A percentile compares a stretch with the other conserved stretches of the same genome.
Evolutionary conservation across 2,797 vertebrate species (phyloP).

Genomic region (Peromyscus melanophrys): DNA sequence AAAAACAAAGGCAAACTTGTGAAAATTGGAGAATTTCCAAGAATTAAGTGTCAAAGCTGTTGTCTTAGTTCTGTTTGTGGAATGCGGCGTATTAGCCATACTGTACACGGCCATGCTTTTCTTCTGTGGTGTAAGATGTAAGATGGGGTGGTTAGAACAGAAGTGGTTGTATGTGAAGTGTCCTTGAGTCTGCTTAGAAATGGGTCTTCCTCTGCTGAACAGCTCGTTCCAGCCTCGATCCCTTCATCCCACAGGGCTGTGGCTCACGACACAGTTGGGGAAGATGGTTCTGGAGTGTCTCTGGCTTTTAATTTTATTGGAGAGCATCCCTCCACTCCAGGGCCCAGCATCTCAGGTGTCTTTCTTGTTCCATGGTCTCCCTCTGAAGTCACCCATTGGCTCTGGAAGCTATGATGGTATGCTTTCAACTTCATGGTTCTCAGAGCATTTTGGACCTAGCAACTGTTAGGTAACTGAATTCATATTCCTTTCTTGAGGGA

Average conservation of each 20-base stretch:
- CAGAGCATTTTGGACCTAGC: neutral
- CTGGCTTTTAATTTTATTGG: constrained; percentile 11
- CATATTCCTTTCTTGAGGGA: neutral
- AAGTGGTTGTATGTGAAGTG: neutral
- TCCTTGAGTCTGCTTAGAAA: constrained; percentile 16
- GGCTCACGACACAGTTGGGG: neutral
- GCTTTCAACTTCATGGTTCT: constrained; percentile 30
- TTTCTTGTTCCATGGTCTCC: neutral
- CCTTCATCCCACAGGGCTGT: neutral
- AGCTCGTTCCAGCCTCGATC: neutral
- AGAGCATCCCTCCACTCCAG: neutral
- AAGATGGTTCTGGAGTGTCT: neutral
- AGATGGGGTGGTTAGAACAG: neutral
- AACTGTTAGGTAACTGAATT: neutral
- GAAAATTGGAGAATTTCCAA: constrained; percentile 16
- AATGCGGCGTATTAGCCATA: neutral
- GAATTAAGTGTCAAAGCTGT: constrained; percentile 22
- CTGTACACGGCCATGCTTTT: neutral
- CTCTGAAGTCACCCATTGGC: neutral
- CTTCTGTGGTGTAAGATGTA: neutral
- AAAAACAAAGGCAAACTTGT: neutral
- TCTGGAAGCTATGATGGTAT: neutral
- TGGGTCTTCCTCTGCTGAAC: neutral
- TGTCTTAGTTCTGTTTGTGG: constrained; percentile 58
- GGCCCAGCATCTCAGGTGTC: neutral